Conservation (phyloP, 2,888 invertebrate genomes). For the Slavum lentiscoides region DNA sequence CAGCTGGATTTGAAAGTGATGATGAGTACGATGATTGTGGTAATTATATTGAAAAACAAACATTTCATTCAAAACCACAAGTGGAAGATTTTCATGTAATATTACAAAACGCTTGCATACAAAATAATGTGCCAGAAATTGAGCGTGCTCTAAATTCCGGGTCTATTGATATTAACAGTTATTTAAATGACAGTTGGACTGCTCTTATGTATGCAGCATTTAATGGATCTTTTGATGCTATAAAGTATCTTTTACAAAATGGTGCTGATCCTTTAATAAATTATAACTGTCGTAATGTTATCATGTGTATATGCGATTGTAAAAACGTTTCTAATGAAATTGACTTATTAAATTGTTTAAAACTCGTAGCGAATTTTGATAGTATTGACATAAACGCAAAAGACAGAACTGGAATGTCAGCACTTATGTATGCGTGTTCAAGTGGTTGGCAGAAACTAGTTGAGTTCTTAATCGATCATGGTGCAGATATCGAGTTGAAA, state of each 20-base stretch:
- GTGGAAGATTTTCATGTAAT: not conserved
- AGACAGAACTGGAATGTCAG: slow-evolving; percentile 30
- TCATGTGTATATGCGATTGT: slow-evolving; percentile 45
- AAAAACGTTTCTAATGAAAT: not conserved
- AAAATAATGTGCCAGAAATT: slow-evolving; percentile 28
- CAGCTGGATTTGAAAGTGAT: too few relatives aligned
- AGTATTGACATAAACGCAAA: slow-evolving; percentile 10
- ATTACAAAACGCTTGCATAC: not conserved
- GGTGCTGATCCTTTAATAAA: slow-evolving; percentile 30
- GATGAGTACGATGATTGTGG: not conserved
- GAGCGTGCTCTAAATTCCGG: not conserved
- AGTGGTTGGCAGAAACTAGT: slow-evolving; percentile 22
- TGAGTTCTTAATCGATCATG: slow-evolving; percentile 17
- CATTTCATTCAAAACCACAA: not conserved
- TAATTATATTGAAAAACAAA: not conserved
- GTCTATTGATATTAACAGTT: not conserved
- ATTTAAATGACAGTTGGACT: slow-evolving; percentile 26
- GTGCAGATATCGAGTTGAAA: slow-evolving; percentile 13
- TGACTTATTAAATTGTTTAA: slow-evolving; percentile 16
- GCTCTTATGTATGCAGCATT: slow-evolving; percentile 33
- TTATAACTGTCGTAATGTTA: slow-evolving; percentile 25
- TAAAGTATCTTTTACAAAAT: slow-evolving; percentile 38
- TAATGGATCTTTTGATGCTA: slow-evolving; percentile 30
- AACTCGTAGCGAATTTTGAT: not conserved
- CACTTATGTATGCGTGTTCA: slow-evolving; percentile 35